Evolutionary conservation across 2,888 invertebrate genomes (phyloP).

Genomic region (Ectropis crepuscularia): DNA sequence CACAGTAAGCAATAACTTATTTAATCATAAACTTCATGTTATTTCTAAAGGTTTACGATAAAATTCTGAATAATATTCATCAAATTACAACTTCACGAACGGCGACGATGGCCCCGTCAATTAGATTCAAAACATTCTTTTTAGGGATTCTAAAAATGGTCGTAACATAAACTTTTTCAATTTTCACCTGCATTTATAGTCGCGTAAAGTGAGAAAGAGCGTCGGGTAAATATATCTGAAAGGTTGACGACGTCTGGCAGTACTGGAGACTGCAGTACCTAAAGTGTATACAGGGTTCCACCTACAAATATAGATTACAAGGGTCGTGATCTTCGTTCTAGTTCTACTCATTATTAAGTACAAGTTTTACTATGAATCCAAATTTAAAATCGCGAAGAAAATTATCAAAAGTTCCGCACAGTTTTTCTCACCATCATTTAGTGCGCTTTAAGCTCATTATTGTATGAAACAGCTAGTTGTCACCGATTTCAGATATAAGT

Average conservation of each 20-base stretch:
- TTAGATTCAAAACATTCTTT: constrained; percentile 67
- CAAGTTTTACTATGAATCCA: no score
- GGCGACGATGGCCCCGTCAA: constrained; percentile 47
- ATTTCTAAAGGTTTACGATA: background rate
- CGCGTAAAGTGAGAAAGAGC: constrained; percentile 65
- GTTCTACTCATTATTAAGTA: background rate
- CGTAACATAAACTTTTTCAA: constrained; percentile 83
- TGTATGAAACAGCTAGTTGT: no score
- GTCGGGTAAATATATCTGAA: constrained; percentile 74
- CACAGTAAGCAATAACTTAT: background rate
- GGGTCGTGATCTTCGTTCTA: no score
- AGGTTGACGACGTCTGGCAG: constrained; percentile 72
- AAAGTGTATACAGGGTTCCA: background rate
- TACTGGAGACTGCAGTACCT: constrained; percentile 13
- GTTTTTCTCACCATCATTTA: no score
- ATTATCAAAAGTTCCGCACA: no score
- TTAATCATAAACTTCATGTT: background rate
- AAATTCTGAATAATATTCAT: constrained; percentile 24
- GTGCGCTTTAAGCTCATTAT: no score
- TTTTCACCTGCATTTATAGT: constrained; percentile 80
- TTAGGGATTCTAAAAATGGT: constrained; percentile 71
- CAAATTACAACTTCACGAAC: constrained; percentile 20
- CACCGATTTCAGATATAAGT: no score
- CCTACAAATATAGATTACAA: no score
- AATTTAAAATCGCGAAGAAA: no score